These are phyloP conservation scores for Drosophila mettleri DNA, from an alignment of 2,888 invertebrate species.

Conservation along the genomic window DNA sequence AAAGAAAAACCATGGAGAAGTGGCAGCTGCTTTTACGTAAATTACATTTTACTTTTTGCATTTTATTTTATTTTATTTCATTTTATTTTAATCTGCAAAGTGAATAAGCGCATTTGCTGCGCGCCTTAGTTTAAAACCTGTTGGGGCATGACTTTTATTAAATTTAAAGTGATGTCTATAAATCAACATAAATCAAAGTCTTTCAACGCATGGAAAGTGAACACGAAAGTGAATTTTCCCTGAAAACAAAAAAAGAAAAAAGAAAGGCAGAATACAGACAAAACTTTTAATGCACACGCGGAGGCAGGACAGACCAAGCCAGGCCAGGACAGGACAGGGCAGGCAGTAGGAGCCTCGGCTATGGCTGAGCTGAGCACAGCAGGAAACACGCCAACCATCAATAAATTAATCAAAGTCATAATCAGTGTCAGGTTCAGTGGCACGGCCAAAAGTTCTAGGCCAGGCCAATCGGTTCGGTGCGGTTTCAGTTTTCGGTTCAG, in stretches of 20 bases:
- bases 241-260: slow-evolving; percentile 2
- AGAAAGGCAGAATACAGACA: slow-evolving; percentile 7
- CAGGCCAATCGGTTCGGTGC: slow-evolving; percentile 28
- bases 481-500: slow-evolving; percentile 14
- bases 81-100: slow-evolving; percentile 73
- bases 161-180: slow-evolving; percentile 78
- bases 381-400: slow-evolving; percentile 82
- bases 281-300: slow-evolving; percentile 63
- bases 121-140: slow-evolving; percentile 44
- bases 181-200: slow-evolving; percentile 79
- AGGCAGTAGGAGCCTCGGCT: background rate
- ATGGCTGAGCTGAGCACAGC: slow-evolving; percentile 53
- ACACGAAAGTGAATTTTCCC: slow-evolving; percentile 47
- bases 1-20: no score
- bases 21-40: slow-evolving; percentile 72
- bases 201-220: slow-evolving; percentile 53
- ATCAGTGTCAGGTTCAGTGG: slow-evolving; percentile 81
- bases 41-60: slow-evolving; percentile 68
- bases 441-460: slow-evolving; percentile 62
- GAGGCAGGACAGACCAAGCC: background rate
- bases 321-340: no score
- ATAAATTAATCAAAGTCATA: slow-evolving; percentile 83
- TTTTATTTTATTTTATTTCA: slow-evolving; percentile 28
- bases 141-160: slow-evolving; percentile 73
- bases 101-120: slow-evolving; percentile 71